Base-by-base conservation (phyloP, 2,888 invertebrate species). In the Pristionchus maxplancki region DNA sequence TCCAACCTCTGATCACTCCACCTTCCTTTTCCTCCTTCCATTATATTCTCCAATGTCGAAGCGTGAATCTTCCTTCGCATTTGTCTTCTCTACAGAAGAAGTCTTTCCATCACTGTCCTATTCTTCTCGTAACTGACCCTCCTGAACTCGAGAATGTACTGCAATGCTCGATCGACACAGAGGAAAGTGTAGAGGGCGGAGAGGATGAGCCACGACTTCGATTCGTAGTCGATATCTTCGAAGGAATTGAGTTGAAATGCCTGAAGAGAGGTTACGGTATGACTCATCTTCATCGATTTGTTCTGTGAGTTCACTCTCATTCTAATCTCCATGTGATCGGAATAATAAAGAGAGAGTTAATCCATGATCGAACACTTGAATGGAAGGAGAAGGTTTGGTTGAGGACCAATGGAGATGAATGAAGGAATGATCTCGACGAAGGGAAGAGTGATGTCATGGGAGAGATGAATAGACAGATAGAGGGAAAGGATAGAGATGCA, bases 141-240 rank as follows among this genome's bases (percentile, higher is more conserved):
- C 90, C 92, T 88, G n/a, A 93, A 78, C 88, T 93, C 94, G 13
- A 94, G 87, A 53, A 93, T 89, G 82, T 93, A 93, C 85, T 93
- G 93, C 13, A 94, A 83, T n/a, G 91, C 86, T 87, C 93, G 88
- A 90, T 94, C 94, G n/a, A 94, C 93, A 13, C 91, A 90, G 83
- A 94, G 93, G 85, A 94, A 94, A 3, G 89, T 89, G 88, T 94
- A 94, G 11, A 94, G 84, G 2, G 93, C 93, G 40, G 90, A 88
- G n/a, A 94, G 88, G 64, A 94, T 94, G 15, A 94, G 90, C 90
- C 92, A 91, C 8, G 91, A 92, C 81, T 94, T 94, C 24, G 90
- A 89, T 40, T 91, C 90, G 89, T 94, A 94, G 31, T 93, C 91
- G 50, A 93, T 90, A 20, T 92, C 89, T 50, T 91, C 91, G 62